Percentiles rank a stretch among this genome's conserved stretches.
Evolutionary conservation across 2,113 vertebrate genomes (phyloP).

Genomic region (Pyxicephalus adspersus): DNA sequence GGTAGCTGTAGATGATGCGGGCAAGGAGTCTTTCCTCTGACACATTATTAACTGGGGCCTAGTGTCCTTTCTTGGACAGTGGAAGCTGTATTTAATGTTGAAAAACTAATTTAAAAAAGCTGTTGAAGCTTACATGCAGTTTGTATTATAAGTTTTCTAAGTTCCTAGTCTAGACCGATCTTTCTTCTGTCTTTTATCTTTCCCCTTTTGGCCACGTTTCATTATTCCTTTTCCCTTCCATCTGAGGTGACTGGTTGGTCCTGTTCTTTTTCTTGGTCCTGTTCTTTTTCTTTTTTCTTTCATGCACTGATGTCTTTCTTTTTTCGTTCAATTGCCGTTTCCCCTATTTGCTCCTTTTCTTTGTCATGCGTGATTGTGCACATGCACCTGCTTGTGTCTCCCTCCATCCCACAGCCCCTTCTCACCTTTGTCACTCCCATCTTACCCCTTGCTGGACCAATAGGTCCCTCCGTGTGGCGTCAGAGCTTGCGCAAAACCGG

Average conservation of each 20-base stretch:
- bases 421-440: constrained; percentile 57
- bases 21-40: too few relatives aligned
- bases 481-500: constrained; percentile 62
- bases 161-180: background rate
- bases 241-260: constrained; percentile 44
- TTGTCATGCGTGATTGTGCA: background rate
- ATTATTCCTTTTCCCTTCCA: constrained; percentile 31
- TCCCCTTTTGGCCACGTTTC: constrained; percentile 31
- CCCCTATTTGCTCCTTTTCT: background rate
- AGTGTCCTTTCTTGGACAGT: too few relatives aligned
- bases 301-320: background rate
- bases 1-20: too few relatives aligned
- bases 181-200: constrained; percentile 30
- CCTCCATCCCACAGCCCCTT: constrained; percentile 46
- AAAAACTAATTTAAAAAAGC: too few relatives aligned
- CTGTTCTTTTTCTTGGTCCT: constrained; percentile 5
- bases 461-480: constrained; percentile 59
- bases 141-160: background rate
- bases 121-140: too few relatives aligned
- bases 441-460: constrained; percentile 51
- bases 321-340: background rate
- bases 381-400: constrained; percentile 38
- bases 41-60: too few relatives aligned
- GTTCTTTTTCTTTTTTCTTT: background rate
- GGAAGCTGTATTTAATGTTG: too few relatives aligned